Conservation (phyloP, 2,888 invertebrate species). For the Steinernema hermaphroditum region DNA sequence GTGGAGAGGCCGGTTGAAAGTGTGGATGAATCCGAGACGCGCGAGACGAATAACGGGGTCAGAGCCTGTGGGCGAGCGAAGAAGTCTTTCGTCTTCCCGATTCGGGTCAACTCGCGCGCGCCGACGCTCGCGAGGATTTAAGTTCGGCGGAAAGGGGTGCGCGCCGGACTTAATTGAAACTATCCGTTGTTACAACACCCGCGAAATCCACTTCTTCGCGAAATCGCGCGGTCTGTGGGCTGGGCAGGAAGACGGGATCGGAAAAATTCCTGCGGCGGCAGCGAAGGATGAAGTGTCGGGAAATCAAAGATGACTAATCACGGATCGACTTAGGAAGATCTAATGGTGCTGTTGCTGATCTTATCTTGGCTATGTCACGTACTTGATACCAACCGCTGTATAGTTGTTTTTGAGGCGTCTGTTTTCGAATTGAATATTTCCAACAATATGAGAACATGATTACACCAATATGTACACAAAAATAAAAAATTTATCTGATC, state of each 20-base stretch:
- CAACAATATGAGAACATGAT: no score
- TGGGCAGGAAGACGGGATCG: neutral
- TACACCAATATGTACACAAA: no score
- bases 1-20: neutral
- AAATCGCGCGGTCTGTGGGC: neutral
- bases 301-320: no score
- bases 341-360: no score
- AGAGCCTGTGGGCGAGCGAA: slow-evolving; percentile 21
- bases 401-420: no score
- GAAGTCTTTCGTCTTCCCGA: slow-evolving; percentile 7
- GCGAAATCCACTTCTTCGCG: neutral
- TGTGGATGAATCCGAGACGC: slow-evolving; percentile 18
- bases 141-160: neutral
- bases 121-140: slow-evolving; percentile 14
- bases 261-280: neutral
- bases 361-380: no score
- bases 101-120: slow-evolving; percentile 30
- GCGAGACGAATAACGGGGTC: slow-evolving; percentile 26
- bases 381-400: no score
- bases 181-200: slow-evolving; percentile 6
- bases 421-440: no score
- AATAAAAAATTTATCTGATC: no score
- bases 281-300: neutral
- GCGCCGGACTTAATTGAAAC: slow-evolving; percentile 1
- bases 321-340: no score